phyloP scores from a whole-genome alignment of 2,113 vertebrate genomes.

The Corythornis cristatus region DNA sequence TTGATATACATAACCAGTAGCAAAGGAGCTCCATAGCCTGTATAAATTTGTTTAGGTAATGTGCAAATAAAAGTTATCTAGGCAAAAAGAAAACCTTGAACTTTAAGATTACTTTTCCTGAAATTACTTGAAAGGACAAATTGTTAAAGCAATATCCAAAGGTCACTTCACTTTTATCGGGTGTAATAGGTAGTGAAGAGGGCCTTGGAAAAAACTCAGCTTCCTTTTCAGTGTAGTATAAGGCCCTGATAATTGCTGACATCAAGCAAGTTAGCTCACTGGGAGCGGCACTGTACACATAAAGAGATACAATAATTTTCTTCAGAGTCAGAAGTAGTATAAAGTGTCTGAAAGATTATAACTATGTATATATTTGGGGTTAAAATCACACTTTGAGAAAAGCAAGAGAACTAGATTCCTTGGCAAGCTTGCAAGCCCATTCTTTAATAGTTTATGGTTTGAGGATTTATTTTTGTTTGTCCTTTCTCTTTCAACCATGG shows the following conservation, averaged over 20 bases:
- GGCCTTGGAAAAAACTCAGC: not conserved
- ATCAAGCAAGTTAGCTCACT: not conserved
- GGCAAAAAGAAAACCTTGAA: not conserved
- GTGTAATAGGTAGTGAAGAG: not conserved
- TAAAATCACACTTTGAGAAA: not conserved
- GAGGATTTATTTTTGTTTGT: not conserved
- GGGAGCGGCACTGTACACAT: not conserved
- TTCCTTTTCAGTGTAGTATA: not conserved
- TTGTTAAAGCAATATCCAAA: not conserved
- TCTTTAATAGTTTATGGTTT: not conserved
- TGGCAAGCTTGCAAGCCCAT: not conserved
- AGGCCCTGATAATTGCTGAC: not conserved
- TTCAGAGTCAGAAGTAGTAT: not conserved
- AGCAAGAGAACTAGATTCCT: not conserved
- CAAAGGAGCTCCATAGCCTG: not conserved
- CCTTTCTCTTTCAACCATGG: not conserved
- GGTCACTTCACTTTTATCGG: not conserved
- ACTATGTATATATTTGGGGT: not conserved
- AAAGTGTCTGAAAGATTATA: not conserved
- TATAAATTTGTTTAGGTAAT: not conserved
- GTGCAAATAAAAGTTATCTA: not conserved
- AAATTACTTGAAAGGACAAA: not conserved
- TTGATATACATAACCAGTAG: not conserved
- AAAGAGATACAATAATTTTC: not conserved
- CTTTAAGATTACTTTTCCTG: not conserved